These are phyloP conservation scores for Alligator sinensis DNA, from an alignment of 2,113 vertebrate genomes.

Conservation along the genomic window DNA sequence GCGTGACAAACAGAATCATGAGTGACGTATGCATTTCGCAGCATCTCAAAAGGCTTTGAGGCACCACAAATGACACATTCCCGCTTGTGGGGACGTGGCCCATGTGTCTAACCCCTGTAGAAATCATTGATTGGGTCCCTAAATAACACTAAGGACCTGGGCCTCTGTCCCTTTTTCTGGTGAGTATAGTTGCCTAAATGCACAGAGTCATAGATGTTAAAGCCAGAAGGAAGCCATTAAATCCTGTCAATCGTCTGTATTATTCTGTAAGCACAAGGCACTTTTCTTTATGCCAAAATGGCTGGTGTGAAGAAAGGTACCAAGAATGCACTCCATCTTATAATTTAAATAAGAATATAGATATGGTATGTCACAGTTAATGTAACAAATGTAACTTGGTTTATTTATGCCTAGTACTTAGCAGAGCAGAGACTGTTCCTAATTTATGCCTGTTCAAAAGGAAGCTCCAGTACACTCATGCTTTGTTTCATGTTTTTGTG, in stretches of 20 bases:
- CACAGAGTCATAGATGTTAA: not conserved
- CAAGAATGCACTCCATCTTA: not conserved
- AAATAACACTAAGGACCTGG: not conserved
- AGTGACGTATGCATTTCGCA: no score
- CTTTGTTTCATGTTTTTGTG: not conserved
- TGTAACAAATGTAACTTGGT: not conserved
- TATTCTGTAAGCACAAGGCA: not conserved
- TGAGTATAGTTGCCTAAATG: not conserved
- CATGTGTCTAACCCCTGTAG: not conserved
- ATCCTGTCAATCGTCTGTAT: not conserved
- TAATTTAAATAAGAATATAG: not conserved
- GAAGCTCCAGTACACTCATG: not conserved
- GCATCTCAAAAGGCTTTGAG: no score
- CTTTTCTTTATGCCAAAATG: not conserved
- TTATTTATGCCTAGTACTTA: not conserved
- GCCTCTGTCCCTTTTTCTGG: not conserved
- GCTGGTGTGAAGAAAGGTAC: not conserved
- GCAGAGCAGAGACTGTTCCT: not conserved
- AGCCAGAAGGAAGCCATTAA: not conserved
- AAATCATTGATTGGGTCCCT: not conserved
- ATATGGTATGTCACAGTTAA: not conserved
- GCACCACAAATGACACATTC: no score
- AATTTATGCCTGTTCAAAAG: not conserved
- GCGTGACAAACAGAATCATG: no score
- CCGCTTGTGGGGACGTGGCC: no score